Evolutionary conservation across 2,797 vertebrate species (phyloP), one percentile per base, ranked within the genome.

Genomic region (Enteromius afrohamiltoni): DNA sequence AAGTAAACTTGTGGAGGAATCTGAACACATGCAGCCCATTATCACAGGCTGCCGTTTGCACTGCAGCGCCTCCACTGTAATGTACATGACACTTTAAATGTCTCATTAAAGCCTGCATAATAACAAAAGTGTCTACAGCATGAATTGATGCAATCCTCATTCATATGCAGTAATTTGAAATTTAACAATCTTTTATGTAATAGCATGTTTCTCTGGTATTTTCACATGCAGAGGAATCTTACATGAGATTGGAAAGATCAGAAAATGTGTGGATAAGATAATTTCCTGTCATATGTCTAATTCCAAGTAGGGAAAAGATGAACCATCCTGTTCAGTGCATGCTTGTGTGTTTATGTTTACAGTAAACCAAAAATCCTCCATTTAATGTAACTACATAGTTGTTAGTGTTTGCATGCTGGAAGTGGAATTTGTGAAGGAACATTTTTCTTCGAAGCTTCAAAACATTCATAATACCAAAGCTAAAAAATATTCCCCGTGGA

Each of bases 1-100:
- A 53, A 71, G 17, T 23, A 10, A 68, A 45, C 58, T 31, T 64
- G 45, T 23, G 58, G 71, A 26, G 14, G 75, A 85, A 77, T 82
- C 7, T 13, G 23, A 71, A 67, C 37, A n/a, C 45, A 71, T 45
- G n/a, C 23, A 47, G 23, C 40, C 55, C 14, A 53, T 77, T 47
- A 75, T 65, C 79, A 64, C 23, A 26, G 26, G 17, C 26, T 17
- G 82, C 2, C 4, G 37, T 62, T 67, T 65, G 58, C 34, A 19
- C 68, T 53, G n/a, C 70, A 29, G 42, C 34, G n/a, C 14, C 34
- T 82, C 4, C 14, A 67, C 47, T 68, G 37, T 76, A 31, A 37
- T n/a, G n/a, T 67, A 76, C 81, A 77, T 31, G 23, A 23, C 31
- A 67, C 49, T 55, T 67, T 47, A 40, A 60, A 77, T 83, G 45